Conservation (phyloP, 2,888 invertebrate genomes). For the Drosophila imparisetae region DNA sequence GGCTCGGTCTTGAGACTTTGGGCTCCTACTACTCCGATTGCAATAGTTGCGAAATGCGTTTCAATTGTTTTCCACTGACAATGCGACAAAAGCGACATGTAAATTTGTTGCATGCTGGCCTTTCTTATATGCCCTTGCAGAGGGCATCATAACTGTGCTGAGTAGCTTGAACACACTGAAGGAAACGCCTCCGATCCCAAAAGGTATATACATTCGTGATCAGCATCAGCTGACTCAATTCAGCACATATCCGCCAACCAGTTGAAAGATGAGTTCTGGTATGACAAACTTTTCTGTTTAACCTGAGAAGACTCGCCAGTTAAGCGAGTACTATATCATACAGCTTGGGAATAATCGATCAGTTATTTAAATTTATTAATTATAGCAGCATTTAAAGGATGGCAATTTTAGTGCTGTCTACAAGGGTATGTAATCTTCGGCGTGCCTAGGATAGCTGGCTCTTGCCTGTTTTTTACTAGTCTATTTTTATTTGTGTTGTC, state of each 20-base stretch:
- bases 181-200: background rate
- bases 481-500: conserved; percentile 49
- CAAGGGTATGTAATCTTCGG: background rate
- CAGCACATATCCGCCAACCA: background rate
- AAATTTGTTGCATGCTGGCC: conserved; percentile 49
- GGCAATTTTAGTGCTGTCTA: background rate
- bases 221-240: background rate
- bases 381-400: background rate
- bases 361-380: background rate
- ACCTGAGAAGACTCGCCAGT: background rate
- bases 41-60: conserved; percentile 65
- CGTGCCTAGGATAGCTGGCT: background rate
- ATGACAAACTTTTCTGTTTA: background rate
- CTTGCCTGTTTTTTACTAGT: background rate
- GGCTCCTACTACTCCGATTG: conserved; percentile 64
- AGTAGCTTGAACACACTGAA: background rate
- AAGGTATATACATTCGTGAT: background rate
- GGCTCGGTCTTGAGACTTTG: conserved; percentile 3
- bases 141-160: background rate
- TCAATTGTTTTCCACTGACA: conserved; percentile 62
- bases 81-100: conserved; percentile 46
- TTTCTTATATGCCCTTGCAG: background rate
- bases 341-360: background rate
- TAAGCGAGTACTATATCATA: background rate
- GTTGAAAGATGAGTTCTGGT: background rate